These are phyloP conservation scores for Glossophaga mutica DNA, from an alignment of 2,797 vertebrate genomes.

Conservation along the genomic window DNA sequence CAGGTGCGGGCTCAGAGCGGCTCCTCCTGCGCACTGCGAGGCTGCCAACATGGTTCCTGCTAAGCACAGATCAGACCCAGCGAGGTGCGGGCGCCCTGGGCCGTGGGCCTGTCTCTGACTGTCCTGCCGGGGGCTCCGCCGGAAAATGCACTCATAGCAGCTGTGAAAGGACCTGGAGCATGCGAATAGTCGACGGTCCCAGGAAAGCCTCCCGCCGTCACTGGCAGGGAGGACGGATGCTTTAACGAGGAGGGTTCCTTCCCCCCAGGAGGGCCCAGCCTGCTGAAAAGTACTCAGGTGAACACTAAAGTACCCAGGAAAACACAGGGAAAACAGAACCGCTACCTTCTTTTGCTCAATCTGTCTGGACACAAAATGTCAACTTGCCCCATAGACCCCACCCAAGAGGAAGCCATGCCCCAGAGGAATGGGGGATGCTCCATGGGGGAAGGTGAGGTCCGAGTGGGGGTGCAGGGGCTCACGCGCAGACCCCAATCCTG, in stretches of 20 bases:
- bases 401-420: not conserved
- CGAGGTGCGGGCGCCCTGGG: not conserved
- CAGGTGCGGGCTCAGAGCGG: fast-evolving
- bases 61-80: fast-evolving
- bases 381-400: not conserved
- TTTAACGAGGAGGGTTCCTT: fast-evolving
- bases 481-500: not conserved
- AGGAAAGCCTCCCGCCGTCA: not conserved
- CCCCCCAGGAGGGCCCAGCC: not conserved
- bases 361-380: not conserved
- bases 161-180: too few relatives aligned
- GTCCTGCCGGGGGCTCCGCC: not conserved
- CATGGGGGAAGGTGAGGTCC: not conserved
- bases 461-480: not conserved
- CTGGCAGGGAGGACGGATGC: not conserved
- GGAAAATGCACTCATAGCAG: not conserved
- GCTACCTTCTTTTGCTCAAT: not conserved
- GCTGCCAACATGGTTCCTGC: fast-evolving
- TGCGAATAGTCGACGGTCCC: not conserved
- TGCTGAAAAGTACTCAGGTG: too few relatives aligned
- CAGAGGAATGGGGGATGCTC: not conserved
- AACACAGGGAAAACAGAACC: not conserved
- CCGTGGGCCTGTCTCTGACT: fast-evolving
- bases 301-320: not conserved
- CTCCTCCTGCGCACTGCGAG: fast-evolving